phyloP scores from a whole-genome alignment of 30 jellyfish, hydroid and myxozoan genomes.

The Aurelia sp. region DNA sequence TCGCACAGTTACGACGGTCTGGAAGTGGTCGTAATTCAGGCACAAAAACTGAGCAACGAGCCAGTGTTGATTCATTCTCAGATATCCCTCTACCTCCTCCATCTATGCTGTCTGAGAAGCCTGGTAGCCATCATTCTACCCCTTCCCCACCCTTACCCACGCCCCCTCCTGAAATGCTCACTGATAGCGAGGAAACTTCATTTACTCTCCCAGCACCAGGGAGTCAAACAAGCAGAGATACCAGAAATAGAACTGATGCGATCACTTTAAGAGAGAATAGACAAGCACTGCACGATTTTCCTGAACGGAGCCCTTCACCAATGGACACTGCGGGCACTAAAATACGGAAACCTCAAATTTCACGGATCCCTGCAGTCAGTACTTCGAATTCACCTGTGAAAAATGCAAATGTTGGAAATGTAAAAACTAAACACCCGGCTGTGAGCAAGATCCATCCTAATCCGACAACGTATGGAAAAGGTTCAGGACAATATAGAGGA shows the following conservation, averaged over 20 bases:
- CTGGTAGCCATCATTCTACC: constrained; percentile 52
- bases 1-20: constrained; percentile 48
- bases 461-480: constrained; percentile 2
- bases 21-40: constrained; percentile 7
- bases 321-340: constrained; percentile 7
- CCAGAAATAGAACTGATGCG: background rate
- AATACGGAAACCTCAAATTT: constrained; percentile 56
- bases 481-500: background rate
- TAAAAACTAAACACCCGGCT: constrained; percentile 52
- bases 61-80: constrained; percentile 72
- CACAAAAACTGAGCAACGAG: constrained; percentile 30
- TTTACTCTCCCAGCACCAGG: background rate
- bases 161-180: constrained; percentile 73
- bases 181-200: constrained; percentile 69
- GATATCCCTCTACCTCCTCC: constrained; percentile 93
- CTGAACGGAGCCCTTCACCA: constrained; percentile 17
- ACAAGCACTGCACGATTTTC: background rate
- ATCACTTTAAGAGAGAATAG: background rate
- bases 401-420: constrained; percentile 22
- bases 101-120: constrained; percentile 71
- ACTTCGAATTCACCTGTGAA: constrained; percentile 62
- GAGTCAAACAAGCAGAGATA: background rate
- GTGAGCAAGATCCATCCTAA: constrained; percentile 53
- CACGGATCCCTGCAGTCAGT: constrained; percentile 62
- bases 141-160: constrained; percentile 83